These are phyloP conservation scores for Pyrocoelia pectoralis DNA, from an alignment of 2,888 invertebrate genomes.

Conservation along the genomic window DNA sequence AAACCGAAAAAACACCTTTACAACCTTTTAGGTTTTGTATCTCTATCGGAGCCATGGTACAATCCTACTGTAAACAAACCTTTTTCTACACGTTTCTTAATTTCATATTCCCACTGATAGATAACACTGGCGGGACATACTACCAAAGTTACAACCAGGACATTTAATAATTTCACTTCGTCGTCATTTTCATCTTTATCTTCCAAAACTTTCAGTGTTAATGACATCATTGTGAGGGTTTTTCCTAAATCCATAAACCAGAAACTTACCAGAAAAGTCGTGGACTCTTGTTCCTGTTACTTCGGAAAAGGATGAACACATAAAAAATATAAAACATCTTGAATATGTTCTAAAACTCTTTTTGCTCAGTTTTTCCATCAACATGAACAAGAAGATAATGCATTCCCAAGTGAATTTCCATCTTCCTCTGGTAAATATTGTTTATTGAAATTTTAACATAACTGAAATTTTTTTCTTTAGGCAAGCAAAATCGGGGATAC, in stretches of 20 bases:
- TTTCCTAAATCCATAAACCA: constrained; percentile 80
- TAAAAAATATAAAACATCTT: constrained; percentile 79
- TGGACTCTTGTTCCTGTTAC: constrained; percentile 67
- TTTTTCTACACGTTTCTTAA: constrained; percentile 68
- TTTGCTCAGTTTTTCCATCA: constrained; percentile 82
- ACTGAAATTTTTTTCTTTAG: constrained; percentile 35
- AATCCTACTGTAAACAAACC: constrained; percentile 70
- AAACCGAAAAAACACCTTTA: not conserved
- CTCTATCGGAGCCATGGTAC: constrained; percentile 85
- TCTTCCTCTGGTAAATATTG: not conserved
- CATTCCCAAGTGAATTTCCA: constrained; percentile 31
- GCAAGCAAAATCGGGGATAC: constrained; percentile 61
- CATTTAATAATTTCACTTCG: constrained; percentile 36
- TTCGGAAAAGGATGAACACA: constrained; percentile 74
- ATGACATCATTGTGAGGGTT: constrained; percentile 82
- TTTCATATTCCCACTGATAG: constrained; percentile 89
- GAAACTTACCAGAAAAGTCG: constrained; percentile 61
- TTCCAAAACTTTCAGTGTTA: constrained; percentile 69
- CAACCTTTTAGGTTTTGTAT: constrained; percentile 64
- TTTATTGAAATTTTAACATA: not conserved
- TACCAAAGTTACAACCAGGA: constrained; percentile 80
- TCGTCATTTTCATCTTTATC: constrained; percentile 54
- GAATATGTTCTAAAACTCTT: constrained; percentile 76
- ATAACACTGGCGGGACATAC: constrained; percentile 92
- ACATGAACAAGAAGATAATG: constrained; percentile 71